Evolutionary conservation across 2,888 invertebrate genomes (phyloP).

Genomic region (Ormyrus labotus): DNA sequence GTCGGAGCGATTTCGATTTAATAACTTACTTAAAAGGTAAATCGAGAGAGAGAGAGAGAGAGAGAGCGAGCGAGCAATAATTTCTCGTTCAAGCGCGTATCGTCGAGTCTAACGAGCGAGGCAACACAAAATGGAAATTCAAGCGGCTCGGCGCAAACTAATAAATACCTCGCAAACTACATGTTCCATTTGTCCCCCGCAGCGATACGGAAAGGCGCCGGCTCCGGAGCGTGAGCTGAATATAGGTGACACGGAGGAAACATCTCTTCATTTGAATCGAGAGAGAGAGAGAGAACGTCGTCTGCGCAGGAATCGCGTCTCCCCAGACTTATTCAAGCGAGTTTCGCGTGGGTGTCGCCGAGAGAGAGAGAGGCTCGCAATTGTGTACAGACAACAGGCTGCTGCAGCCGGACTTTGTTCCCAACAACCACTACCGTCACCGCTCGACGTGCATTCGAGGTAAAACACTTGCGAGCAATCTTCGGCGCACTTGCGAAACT

Average conservation of each 20-base stretch:
- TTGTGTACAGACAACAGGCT: slow-evolving; percentile 45
- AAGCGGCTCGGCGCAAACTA: slow-evolving; percentile 39
- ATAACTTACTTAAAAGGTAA: too few relatives aligned
- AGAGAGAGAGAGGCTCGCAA: slow-evolving; percentile 52
- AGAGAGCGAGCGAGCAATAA: slow-evolving; percentile 12
- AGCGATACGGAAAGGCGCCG: slow-evolving; percentile 43
- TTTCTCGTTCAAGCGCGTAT: slow-evolving; percentile 9
- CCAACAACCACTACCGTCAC: slow-evolving; percentile 17
- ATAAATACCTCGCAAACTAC: slow-evolving; percentile 51
- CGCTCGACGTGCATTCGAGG: background rate
- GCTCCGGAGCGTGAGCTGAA: slow-evolving; percentile 42
- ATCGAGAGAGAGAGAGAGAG: too few relatives aligned
- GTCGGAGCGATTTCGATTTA: background rate
- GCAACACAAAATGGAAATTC: slow-evolving; percentile 48
- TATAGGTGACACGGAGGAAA: slow-evolving; percentile 52
- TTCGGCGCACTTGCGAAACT: slow-evolving; percentile 35
- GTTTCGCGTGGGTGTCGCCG: slow-evolving; percentile 53
- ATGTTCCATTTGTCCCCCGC: slow-evolving; percentile 50
- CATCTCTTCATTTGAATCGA: slow-evolving; percentile 51
- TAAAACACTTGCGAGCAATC: slow-evolving; percentile 39
- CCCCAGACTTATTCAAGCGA: slow-evolving; percentile 47
- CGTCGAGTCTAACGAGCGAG: background rate
- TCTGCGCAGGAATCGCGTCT: slow-evolving; percentile 45
- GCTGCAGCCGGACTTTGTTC: slow-evolving; percentile 47
- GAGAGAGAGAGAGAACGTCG: slow-evolving; percentile 37